Base-by-base conservation (phyloP, 2,113 vertebrate species). In the Holacanthus passer region DNA sequence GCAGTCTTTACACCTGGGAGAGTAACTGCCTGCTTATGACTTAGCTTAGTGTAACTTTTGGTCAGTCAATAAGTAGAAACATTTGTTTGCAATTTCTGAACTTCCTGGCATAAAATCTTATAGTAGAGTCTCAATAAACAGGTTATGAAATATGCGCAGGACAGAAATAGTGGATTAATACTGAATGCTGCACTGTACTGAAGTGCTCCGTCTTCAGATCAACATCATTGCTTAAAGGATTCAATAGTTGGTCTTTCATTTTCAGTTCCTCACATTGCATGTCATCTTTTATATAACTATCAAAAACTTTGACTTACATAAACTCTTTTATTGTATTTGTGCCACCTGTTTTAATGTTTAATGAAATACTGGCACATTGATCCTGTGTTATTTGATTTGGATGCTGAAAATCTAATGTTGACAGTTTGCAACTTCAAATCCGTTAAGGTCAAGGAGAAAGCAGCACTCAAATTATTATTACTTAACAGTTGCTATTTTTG, bases 171-270 rank as follows among this genome's bases (percentile, higher is more conserved):
- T 24, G 11, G 35, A 27, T 39, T 27, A 24, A 64, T 32, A 10
- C n/a, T n/a, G n/a, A n/a, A n/a, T 32, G 11, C 58, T 60, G 45
- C 32, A 35, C 5, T 43, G 59, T 35, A 37, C 52, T 50, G n/a
- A 35, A 19, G 68, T 22, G 52, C 20, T 41, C 39, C 24, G 31
- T 71, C 19, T 62, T 24, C 50, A 74, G 56, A 72, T 77, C 64
- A 32, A 27, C 37, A 50, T 55, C n/a, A 11, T 2, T 24, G 52
- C 55, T 85, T 60, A 84, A 65, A 48, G 78, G 82, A 84, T 84
- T 84, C 43, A 71, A 53, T 24, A 76, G 59, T 58, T 60, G 64
- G 7, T 71, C 68, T 58, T 45, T 72, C 0, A 32, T 12, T 63
- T 52, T 53, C 63, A 73, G 68, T 68, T 31, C 56, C 32, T 39